Evolutionary conservation across 1,140 invertebrate species (phyloP).

Genomic region (Bombus confusus): DNA sequence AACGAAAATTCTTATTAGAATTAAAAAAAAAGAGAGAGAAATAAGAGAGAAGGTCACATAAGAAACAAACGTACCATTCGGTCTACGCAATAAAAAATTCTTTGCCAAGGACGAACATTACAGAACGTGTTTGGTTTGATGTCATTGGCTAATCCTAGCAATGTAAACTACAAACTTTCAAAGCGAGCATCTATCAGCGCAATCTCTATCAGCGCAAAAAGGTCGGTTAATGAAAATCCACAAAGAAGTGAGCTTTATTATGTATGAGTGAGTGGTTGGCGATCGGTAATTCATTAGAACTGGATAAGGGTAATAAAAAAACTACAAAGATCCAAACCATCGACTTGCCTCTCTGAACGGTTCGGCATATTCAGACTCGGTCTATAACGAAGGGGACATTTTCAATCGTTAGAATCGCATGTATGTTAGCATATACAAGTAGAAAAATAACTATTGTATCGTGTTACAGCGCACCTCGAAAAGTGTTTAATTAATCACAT

Average conservation of each 20-base stretch:
- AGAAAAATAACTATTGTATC: slow-evolving; percentile 33
- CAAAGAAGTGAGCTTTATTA: slow-evolving; percentile 70
- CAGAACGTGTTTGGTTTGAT: slow-evolving; percentile 61
- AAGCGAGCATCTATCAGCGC: slow-evolving; percentile 80
- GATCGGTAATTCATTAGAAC: slow-evolving; percentile 67
- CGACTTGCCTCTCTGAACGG: slow-evolving; percentile 83
- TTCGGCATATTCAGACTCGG: slow-evolving; percentile 83
- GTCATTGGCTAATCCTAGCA: slow-evolving; percentile 71
- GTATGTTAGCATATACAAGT: slow-evolving; percentile 41
- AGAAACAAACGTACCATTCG: slow-evolving; percentile 33
- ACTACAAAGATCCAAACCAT: slow-evolving; percentile 83
- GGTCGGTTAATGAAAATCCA: slow-evolving; percentile 79
- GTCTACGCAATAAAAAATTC: slow-evolving; percentile 51
- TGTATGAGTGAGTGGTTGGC: slow-evolving; percentile 71
- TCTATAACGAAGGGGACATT: slow-evolving; percentile 82
- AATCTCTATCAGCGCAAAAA: slow-evolving; percentile 75
- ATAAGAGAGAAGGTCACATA: background rate
- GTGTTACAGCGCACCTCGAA: slow-evolving; percentile 49
- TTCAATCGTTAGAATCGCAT: slow-evolving; percentile 77
- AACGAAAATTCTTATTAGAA: background rate
- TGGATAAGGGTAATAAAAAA: slow-evolving; percentile 71
- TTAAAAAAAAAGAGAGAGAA: background rate
- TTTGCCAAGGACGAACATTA: slow-evolving; percentile 39
- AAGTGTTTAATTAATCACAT: slow-evolving; percentile 8
- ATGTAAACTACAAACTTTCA: slow-evolving; percentile 71